A percentile compares a stretch with the other conserved stretches of the same genome.
These are phyloP conservation scores for Orchestes rusci DNA, from an alignment of 2,888 invertebrate genomes.

Conservation along the genomic window DNA sequence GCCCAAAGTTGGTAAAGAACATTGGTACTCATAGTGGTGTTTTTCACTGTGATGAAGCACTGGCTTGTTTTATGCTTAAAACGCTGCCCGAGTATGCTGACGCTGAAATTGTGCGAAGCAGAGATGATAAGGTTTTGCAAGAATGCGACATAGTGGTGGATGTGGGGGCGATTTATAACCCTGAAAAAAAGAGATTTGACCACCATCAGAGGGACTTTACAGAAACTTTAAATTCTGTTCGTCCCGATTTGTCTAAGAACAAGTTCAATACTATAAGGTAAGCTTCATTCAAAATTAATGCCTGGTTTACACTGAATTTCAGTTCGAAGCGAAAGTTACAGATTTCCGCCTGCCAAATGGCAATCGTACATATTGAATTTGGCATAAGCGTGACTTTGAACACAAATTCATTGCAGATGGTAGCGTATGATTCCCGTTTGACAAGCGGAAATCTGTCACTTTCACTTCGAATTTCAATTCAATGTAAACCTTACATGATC, in stretches of 20 bases:
- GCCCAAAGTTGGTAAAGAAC: slow-evolving; percentile 34
- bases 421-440: too few relatives aligned
- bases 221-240: slow-evolving; percentile 58
- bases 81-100: slow-evolving; percentile 70
- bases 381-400: too few relatives aligned
- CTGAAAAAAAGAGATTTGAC: slow-evolving; percentile 71
- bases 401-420: too few relatives aligned
- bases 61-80: slow-evolving; percentile 91
- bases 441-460: too few relatives aligned
- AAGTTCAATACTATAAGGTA: slow-evolving; percentile 51
- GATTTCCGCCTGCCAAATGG: too few relatives aligned
- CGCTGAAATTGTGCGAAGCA: slow-evolving; percentile 69
- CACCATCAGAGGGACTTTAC: slow-evolving; percentile 85
- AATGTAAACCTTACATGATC: neutral
- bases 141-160: slow-evolving; percentile 92
- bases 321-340: too few relatives aligned
- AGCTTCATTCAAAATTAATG: too few relatives aligned
- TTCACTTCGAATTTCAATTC: neutral
- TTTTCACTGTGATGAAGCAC: slow-evolving; percentile 90
- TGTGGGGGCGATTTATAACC: slow-evolving; percentile 84
- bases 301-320: too few relatives aligned
- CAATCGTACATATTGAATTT: too few relatives aligned
- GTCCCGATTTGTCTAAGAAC: slow-evolving; percentile 53
- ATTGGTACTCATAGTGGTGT: slow-evolving; percentile 75
- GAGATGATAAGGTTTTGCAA: slow-evolving; percentile 56